phyloP scores from a whole-genome alignment of 2,888 invertebrate genomes.

The Brachylomia viminalis region DNA sequence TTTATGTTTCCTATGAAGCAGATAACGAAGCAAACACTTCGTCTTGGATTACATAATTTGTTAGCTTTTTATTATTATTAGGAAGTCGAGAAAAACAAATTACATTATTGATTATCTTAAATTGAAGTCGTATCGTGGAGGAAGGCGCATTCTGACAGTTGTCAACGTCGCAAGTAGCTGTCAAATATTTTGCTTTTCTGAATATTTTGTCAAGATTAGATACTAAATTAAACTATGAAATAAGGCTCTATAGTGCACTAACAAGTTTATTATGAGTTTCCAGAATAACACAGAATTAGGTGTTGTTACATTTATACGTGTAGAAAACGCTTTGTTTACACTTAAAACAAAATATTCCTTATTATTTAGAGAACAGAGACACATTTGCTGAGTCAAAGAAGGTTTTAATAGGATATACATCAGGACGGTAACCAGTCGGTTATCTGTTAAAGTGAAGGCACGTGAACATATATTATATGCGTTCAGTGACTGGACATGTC shows the following conservation, averaged over 20 bases:
- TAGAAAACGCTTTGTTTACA: too few species aligned
- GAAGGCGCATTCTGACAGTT: background rate
- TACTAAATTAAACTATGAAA: too few species aligned
- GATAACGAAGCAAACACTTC: background rate
- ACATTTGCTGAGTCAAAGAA: background rate
- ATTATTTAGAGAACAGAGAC: background rate
- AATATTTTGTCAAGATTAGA: too few species aligned
- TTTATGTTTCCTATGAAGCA: constrained; percentile 11
- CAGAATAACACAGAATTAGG: background rate
- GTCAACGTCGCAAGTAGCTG: background rate
- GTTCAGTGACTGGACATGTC: too few species aligned
- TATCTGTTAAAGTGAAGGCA: too few species aligned
- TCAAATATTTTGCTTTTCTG: too few species aligned
- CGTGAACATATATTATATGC: too few species aligned
- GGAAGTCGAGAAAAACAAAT: background rate
- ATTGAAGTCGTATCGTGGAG: background rate
- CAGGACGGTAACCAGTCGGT: too few species aligned
- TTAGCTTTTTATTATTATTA: background rate
- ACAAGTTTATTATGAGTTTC: background rate
- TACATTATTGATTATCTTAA: background rate
- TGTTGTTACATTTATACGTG: background rate
- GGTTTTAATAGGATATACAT: background rate
- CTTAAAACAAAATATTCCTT: background rate
- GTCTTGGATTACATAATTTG: background rate
- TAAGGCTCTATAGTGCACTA: too few species aligned